phyloP scores from a whole-genome alignment of 2,113 vertebrate species.

The Centropus unirufus region DNA sequence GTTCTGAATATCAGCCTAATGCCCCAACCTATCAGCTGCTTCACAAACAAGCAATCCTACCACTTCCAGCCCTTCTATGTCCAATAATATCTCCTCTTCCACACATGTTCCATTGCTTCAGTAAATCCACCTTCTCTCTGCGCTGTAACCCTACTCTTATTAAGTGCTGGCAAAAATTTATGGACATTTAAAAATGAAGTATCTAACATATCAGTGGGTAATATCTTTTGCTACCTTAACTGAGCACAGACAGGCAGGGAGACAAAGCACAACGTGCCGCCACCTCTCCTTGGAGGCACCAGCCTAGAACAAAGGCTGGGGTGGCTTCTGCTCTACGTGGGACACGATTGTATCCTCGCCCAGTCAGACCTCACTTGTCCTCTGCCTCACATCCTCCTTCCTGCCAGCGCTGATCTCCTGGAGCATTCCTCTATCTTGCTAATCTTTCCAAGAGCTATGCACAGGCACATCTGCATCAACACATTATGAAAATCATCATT shows the following conservation, averaged over 20 bases:
- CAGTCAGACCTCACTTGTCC: not conserved
- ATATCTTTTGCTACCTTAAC: slow-evolving; percentile 40
- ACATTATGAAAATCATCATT: not conserved
- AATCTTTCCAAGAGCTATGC: not conserved
- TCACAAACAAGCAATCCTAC: not conserved
- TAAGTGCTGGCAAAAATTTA: slow-evolving; percentile 44
- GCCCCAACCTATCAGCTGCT: not conserved
- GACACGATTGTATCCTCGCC: not conserved
- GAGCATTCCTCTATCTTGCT: not conserved
- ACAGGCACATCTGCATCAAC: not conserved
- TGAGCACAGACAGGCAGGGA: slow-evolving; percentile 29
- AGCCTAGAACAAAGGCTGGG: not conserved
- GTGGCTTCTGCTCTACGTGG: not conserved
- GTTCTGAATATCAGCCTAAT: not conserved
- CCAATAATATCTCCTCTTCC: not conserved
- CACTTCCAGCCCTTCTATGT: not conserved
- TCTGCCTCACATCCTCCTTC: not conserved
- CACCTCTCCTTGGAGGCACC: not conserved
- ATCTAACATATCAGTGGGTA: slow-evolving; percentile 57
- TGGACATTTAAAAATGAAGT: slow-evolving; percentile 68
- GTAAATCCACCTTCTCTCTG: not conserved
- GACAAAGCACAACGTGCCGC: not conserved
- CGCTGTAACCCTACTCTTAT: slow-evolving; percentile 41
- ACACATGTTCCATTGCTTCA: not conserved
- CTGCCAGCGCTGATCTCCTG: not conserved